Conservation (phyloP, 2,888 invertebrate genomes). For the Dione juno region DNA sequence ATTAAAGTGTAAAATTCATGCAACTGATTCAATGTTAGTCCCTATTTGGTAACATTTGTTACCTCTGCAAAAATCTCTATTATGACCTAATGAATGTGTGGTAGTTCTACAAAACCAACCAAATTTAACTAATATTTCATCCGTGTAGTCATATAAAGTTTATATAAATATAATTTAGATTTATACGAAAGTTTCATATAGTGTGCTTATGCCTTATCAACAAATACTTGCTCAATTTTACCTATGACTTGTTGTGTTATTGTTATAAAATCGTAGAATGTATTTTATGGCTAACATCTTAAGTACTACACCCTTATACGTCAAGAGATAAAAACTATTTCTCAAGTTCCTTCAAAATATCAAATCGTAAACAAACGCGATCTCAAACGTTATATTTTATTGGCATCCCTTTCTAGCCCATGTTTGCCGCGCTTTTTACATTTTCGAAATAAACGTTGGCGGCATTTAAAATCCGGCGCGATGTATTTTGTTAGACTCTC, state of each 20-base stretch:
- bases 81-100: not conserved
- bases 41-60: not conserved
- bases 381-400: constrained; percentile 77
- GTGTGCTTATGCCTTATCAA: not conserved
- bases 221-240: constrained; percentile 17
- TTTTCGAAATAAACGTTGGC: constrained; percentile 79
- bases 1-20: no score
- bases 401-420: constrained; percentile 79
- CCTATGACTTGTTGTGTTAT: constrained; percentile 25
- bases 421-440: constrained; percentile 80
- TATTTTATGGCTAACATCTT: constrained; percentile 63
- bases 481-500: constrained; percentile 73
- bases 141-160: not conserved
- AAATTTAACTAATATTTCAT: not conserved
- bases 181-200: not conserved
- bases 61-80: not conserved
- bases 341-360: constrained; percentile 68
- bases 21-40: no score
- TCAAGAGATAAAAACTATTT: constrained; percentile 78
- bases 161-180: constrained; percentile 2
- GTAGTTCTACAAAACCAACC: not conserved
- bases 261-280: constrained; percentile 53
- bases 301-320: constrained; percentile 72
- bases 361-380: constrained; percentile 81
- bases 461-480: constrained; percentile 81